phyloP scores from a whole-genome alignment of 2,888 invertebrate species.

The Calameuta filiformis region DNA sequence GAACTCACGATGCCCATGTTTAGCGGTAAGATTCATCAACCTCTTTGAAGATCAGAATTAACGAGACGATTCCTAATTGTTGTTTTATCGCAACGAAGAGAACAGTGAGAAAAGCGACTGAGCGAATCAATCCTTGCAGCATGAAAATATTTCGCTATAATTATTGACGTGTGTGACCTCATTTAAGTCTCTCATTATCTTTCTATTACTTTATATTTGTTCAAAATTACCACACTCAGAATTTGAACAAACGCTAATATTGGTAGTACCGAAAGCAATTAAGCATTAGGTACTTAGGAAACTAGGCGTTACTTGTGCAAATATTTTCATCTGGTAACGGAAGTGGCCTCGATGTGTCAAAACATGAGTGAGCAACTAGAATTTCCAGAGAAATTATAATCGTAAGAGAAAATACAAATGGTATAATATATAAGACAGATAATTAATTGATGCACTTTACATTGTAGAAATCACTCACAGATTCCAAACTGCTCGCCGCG shows the following conservation, averaged over 20 bases:
- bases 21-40: slow-evolving; percentile 77
- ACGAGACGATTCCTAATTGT: too few relatives aligned
- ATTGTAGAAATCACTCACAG: slow-evolving; percentile 93
- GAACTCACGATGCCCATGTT: slow-evolving; percentile 99
- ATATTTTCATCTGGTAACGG: neutral
- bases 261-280: neutral
- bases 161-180: neutral
- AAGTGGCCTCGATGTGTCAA: neutral
- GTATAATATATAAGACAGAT: neutral
- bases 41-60: too few relatives aligned
- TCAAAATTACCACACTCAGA: neutral
- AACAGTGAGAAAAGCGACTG: neutral
- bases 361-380: neutral
- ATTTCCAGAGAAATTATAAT: neutral
- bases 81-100: neutral
- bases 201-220: neutral
- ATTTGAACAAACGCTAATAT: neutral
- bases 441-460: slow-evolving; percentile 1
- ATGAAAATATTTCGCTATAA: neutral
- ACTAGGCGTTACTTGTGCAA: neutral
- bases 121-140: neutral
- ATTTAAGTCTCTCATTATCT: neutral
- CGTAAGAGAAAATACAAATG: neutral
- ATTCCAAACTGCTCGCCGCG: slow-evolving; percentile 94
- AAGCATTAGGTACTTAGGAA: neutral